Evolutionary conservation across 1,140 invertebrate species (phyloP), one percentile per base, ranked within the genome.

Genomic region (Pseudomyrmex flavicornis): DNA sequence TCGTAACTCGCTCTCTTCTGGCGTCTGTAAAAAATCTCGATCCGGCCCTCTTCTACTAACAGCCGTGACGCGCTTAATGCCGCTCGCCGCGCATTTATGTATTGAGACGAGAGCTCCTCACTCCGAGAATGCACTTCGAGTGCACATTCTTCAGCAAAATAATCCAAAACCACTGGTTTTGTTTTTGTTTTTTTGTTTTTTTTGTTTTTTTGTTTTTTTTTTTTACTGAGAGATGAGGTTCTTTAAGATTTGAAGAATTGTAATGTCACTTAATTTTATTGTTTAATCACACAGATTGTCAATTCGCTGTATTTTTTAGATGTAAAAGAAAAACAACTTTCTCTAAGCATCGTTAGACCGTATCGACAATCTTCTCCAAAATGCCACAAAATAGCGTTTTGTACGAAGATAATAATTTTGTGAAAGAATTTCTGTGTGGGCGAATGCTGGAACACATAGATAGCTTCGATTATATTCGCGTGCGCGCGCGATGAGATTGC

Each of bases 1-100:
- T 89, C 88, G 85, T 89, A 89, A 89, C 77, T 87, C 85, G 85
- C 77, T 89, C 83, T 85, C 62, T 89, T 89, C 88, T 87, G 62
- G 77, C 77, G 88, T 89, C 88, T 89, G 88, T 80, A 89, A 89
- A 89, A 89, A 82, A 65, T 89, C 61, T 52, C 68, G 50, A 79
- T 79, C 68, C 87, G 26, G 75, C 79, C 83, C 83, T 89, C 86
- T 89, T 85, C 85, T 74, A 58, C 69, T 83, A 88, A 88, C 84
- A 79, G 20, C 86, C 86, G 62, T 88, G 83, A 85, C 84, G 72
- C 50, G 48, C 70, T 86, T 85, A 86, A 83, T 85, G 74, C 70
- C 63, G 54, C 69, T 83, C 66, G 48, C 17, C n/a, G 66, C 20
- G 56, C 66, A 68, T 76, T 85, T 87, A 88, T 35, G 35, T 35